A percentile compares a stretch with the other conserved stretches of the same genome.
These are phyloP conservation scores for Leuctra nigra DNA, from an alignment of 2,888 invertebrate genomes.

Conservation along the genomic window DNA sequence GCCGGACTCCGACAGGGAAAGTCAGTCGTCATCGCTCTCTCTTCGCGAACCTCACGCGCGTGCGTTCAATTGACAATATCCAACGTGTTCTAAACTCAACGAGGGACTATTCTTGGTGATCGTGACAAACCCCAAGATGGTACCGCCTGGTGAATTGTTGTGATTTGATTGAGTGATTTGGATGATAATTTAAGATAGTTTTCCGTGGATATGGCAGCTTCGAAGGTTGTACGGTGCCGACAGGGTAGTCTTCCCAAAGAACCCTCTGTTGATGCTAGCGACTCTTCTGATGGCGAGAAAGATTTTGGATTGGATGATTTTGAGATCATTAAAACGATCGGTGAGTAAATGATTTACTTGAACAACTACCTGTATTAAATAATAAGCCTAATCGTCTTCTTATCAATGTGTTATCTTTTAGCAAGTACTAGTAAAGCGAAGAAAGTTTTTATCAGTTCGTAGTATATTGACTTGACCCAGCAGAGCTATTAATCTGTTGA, in stretches of 20 bases:
- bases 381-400: no score
- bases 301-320: conserved; percentile 58
- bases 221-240: conserved; percentile 27
- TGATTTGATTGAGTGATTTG: background rate
- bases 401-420: no score
- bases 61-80: background rate
- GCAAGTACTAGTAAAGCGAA: no score
- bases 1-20: background rate
- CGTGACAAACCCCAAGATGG: background rate
- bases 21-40: background rate
- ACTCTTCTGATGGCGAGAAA: conserved; percentile 31
- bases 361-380: no score
- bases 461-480: no score
- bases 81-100: background rate
- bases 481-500: no score
- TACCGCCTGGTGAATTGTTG: background rate
- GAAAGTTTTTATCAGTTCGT: no score
- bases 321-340: conserved; percentile 81
- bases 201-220: conserved; percentile 30
- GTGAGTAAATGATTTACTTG: conserved; percentile 48
- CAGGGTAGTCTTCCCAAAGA: conserved; percentile 30
- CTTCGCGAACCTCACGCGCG: background rate
- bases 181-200: background rate
- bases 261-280: conserved; percentile 29
- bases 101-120: background rate